Evolutionary conservation across 2,888 invertebrate genomes (phyloP), one percentile per base, ranked within the genome.

Genomic region (Orchestes rusci): DNA sequence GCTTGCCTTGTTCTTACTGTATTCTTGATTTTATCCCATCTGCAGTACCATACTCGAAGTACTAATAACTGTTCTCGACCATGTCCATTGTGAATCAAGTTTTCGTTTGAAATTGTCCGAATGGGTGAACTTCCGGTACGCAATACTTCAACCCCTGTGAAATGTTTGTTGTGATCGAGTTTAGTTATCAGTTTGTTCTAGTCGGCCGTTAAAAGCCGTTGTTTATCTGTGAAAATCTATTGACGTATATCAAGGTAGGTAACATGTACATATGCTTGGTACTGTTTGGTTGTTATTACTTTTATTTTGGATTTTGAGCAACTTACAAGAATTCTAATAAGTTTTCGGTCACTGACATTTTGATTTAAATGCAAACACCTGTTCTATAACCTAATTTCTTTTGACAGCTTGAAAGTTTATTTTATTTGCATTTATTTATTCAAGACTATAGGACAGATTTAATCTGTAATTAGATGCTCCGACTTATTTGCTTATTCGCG

Each of bases 11-110:
- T 43, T 47, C 43, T 43, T 46, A 47, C 42, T 16, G 35, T 42
- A 43, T 45, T 45, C 46, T 45, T 36, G 43, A 33, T 45, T 41
- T 47, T 50, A 44, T 50, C 43, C 40, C 38, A 50, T 47, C 50
- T 31, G 41, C 33, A 41, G 45, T 41, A 46, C 45, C 43, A 50
- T 43, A 50, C 23, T 36, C 36, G 35, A 34, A 37, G 38, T 43
- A 48, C 41, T 44, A 40, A 37, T 47, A 47, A 50, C 50, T 47
- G 50, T 50, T 50, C 37, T 43, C 36, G 30, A 34, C 42, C 12
- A 41, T 28, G 8, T 35, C 28, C 19, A 42, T 37, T 29, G 39
- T 48, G 19, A 27, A 28, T 42, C 18, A 27, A 28, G 30, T 34
- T 39, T 47, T 43, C 31, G 45, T 33, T 3, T 34, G 18, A 23